phyloP scores from a whole-genome alignment of 2,797 vertebrate species.

The Parotocinclus haroldoi region DNA sequence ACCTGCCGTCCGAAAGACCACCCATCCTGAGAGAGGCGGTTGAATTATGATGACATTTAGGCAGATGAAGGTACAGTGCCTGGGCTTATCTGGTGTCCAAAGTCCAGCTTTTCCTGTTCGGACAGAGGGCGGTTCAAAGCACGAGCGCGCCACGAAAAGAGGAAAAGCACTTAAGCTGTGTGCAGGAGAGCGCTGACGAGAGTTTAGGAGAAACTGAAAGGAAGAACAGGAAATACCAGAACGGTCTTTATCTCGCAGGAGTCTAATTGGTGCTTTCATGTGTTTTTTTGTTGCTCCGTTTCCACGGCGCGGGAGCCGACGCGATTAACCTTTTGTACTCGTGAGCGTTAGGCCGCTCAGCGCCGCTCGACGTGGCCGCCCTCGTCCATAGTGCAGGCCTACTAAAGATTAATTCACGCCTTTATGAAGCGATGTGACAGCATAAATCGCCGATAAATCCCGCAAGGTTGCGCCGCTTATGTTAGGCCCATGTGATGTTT shows the following conservation, averaged over 20 bases:
- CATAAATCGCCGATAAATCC: too few relatives aligned
- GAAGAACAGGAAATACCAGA: constrained; percentile 29
- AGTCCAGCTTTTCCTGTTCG: constrained; percentile 16
- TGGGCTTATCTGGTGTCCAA: background rate
- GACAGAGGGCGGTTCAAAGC: background rate
- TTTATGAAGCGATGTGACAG: too few relatives aligned
- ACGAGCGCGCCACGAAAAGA: background rate
- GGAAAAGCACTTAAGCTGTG: constrained; percentile 10
- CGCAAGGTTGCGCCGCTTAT: too few relatives aligned
- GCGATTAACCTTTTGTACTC: background rate
- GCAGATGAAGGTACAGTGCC: too few relatives aligned
- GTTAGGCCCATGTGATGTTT: too few relatives aligned
- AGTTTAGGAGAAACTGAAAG: constrained; percentile 20
- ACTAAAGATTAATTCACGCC: too few relatives aligned
- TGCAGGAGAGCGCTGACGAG: background rate
- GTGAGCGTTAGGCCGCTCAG: too few relatives aligned
- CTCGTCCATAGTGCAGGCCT: too few relatives aligned
- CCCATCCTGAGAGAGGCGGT: background rate
- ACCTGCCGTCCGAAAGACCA: constrained; percentile 7
- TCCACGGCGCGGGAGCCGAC: background rate
- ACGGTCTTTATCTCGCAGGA: constrained; percentile 2
- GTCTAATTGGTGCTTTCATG: background rate
- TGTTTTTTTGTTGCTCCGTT: constrained; percentile 9
- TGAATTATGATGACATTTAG: too few relatives aligned
- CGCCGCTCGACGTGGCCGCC: too few relatives aligned